Base-by-base conservation (phyloP, 2,797 vertebrate genomes). In the Sebastes baramenuke region DNA sequence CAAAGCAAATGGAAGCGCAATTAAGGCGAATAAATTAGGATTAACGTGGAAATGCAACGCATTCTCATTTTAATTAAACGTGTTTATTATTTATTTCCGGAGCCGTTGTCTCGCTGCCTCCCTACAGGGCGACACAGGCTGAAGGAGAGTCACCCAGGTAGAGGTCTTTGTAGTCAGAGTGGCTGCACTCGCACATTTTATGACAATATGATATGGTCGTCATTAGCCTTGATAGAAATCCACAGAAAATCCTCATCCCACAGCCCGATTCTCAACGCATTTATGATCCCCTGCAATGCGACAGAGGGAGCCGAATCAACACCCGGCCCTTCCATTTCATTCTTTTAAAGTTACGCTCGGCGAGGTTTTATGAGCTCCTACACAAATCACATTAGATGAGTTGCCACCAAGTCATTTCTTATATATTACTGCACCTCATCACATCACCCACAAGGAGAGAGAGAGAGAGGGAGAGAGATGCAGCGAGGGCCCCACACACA, bases 51-150 rank as follows among this genome's bases (percentile, higher is more conserved):
- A 94, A 93, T 86, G 93, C 86, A 30, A 70, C 29, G 38, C 90
- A 90, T 94, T 96, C 94, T 94, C 66, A 90, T 94, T 95, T 95
- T 94, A 95, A 96, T 95, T 95, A 94, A 95, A 94, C 74, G 83
- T 91, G 90, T 95, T 96, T 92, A 93, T 95, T 95, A 94, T 95
- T 95, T 95, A 95, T 94, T 94, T 94, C 89, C 75, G 54, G 67
- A 79, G 81, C 82, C 67, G 18, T 70, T 55, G 89, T 73, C 75
- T 87, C 49, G 58, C 79, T 83, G 82, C 72, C 71, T 86, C 71
- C 64, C 65, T 38, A 79, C 58, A 81, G 83, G 73, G 82, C 61
- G 74, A 82, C 75, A 72, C 72, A 75, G 54, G 64, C 55, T 69
- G 59, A 73, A 79, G 58, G 59, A 84, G 80, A 18, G 82, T 52